Conservation (phyloP, 2,888 invertebrate genomes). For the Tipula unca region DNA sequence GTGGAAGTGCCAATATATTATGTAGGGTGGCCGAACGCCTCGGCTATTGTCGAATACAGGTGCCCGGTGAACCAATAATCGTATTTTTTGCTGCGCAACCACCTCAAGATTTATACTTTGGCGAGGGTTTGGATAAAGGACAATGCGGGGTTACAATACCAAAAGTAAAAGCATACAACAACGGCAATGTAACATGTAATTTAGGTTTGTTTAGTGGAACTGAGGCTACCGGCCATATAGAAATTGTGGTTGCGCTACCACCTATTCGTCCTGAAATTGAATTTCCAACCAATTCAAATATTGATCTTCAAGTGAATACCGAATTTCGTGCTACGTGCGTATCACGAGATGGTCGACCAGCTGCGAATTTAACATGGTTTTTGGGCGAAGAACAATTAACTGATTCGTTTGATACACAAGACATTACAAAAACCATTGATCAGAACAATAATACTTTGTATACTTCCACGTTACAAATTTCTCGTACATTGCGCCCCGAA, state of each 20-base stretch:
- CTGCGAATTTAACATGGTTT: conserved; percentile 66
- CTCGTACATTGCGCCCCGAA: conserved; percentile 50
- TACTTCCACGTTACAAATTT: conserved; percentile 57
- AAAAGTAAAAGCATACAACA: conserved; percentile 54
- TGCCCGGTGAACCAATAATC: conserved; percentile 45
- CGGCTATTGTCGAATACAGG: conserved; percentile 43
- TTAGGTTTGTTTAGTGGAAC: conserved; percentile 50
- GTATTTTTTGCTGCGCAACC: conserved; percentile 41
- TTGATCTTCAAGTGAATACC: conserved; percentile 46
- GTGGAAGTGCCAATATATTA: conserved; percentile 36
- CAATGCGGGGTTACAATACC: conserved; percentile 64
- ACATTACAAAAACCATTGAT: conserved; percentile 34
- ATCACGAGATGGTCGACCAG: conserved; percentile 61
- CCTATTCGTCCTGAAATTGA: conserved; percentile 38
- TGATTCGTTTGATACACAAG: conserved; percentile 25
- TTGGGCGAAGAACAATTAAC: conserved; percentile 45
- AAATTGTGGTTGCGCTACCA: conserved; percentile 53
- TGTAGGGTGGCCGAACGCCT: conserved; percentile 36
- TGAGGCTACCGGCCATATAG: conserved; percentile 53
- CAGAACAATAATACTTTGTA: conserved; percentile 49
- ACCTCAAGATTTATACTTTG: conserved; percentile 47
- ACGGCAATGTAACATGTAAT: conserved; percentile 61
- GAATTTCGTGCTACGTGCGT: conserved; percentile 56
- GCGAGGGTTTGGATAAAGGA: conserved; percentile 49
- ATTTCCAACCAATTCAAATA: conserved; percentile 32